phyloP scores from a whole-genome alignment of 2,888 invertebrate species.

The Heliconius hortense region DNA sequence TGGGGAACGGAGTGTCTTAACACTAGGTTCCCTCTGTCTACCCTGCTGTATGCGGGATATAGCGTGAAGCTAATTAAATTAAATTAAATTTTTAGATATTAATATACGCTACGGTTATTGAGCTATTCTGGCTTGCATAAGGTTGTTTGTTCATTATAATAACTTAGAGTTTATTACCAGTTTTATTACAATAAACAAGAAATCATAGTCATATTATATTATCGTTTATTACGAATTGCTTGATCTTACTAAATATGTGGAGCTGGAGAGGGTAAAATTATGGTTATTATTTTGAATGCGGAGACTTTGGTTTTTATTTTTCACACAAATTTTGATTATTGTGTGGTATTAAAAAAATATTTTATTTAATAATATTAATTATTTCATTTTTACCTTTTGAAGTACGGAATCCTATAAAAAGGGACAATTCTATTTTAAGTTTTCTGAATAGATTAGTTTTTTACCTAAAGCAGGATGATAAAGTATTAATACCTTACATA shows the following conservation, averaged over 20 bases:
- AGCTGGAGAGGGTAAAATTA: neutral
- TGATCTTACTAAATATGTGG: neutral
- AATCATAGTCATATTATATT: neutral
- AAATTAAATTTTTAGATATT: neutral
- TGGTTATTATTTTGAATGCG: too few relatives aligned
- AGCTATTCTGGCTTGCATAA: neutral
- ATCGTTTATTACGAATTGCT: neutral
- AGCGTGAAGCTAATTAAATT: too few relatives aligned
- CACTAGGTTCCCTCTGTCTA: too few relatives aligned
- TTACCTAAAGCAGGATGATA: neutral
- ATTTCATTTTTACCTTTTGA: too few relatives aligned
- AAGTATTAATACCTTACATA: slow-evolving; percentile 10
- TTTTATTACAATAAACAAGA: neutral
- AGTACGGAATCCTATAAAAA: too few relatives aligned
- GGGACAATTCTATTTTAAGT: too few relatives aligned
- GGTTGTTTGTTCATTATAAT: neutral
- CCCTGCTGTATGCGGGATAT: too few relatives aligned
- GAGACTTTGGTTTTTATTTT: too few relatives aligned
- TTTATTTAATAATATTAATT: neutral
- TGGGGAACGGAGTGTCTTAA: too few relatives aligned
- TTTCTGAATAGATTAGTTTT: neutral
- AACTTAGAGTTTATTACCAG: neutral
- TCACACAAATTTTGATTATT: too few relatives aligned
- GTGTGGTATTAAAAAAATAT: neutral
- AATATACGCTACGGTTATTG: neutral